Base-by-base conservation (phyloP, 2,113 vertebrate species). In the Cochlearius cochlearius region DNA sequence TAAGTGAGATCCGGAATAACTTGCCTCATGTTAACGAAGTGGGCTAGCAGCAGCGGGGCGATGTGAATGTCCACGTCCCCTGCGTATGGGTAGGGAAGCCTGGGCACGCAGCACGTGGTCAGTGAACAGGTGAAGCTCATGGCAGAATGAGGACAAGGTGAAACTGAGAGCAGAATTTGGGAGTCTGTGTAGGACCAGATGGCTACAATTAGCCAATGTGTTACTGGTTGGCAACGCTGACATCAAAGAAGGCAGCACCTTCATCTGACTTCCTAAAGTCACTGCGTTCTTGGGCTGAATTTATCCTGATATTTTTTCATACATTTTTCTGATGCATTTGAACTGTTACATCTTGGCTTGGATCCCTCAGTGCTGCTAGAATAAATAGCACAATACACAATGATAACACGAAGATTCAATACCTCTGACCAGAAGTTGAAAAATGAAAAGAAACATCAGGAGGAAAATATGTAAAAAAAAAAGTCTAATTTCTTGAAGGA, bases 51-150 rank as follows among this genome's bases (percentile, higher is more conserved):
- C 29, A 64, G 38, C 23, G 12, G 17, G 7, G 23, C 1, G 1
- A 8, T 7, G 23, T 0, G 1, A 79, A 79, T 18, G 8, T 7
- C 53, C 15, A 4, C 3, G 0, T 67, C 32, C 27, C 49, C 20
- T 71, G 14, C 0, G 0, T 39, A 25, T 6, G 3, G 6, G 36
- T 25, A 29, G 19, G 34, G 22, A 78, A 86, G 7, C 17, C 60
- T 71, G 34, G 30, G 11, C 23, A 88, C 18, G 20, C 10, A 86
- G 14, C 10, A n/a, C 1, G 0, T 12, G 12, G 62, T 36, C 4
- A 0, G n/a, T 20, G 19, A 69, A 43, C 9, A 21, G 68, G 17
- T 23, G 39, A 62, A 68, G 22, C 12, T 68, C 47, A 10, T 20
- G 11, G 12, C 29, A 38, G 29, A 53, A 49, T 1, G 5, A 69